phyloP scores from a whole-genome alignment of 2,888 invertebrate species.

The Apamea crenata region DNA sequence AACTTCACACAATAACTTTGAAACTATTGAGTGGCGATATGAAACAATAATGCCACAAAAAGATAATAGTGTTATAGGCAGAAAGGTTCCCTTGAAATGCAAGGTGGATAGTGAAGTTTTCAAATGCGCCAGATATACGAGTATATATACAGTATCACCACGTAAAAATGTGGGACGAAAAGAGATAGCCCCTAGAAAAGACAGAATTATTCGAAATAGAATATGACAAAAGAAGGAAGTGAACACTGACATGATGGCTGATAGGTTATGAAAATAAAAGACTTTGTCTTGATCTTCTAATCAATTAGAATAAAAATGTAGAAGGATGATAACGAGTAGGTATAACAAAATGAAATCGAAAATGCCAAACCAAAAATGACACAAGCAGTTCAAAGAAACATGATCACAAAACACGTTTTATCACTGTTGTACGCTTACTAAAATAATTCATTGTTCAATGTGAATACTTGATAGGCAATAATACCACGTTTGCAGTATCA shows the following conservation, averaged over 20 bases:
- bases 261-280: background rate
- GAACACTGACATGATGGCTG: background rate
- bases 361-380: slow-evolving; percentile 21
- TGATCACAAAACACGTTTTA: background rate
- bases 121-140: slow-evolving; percentile 11
- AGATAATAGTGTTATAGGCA: slow-evolving; percentile 31
- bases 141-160: background rate
- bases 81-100: slow-evolving; percentile 20
- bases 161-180: background rate
- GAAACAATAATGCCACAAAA: slow-evolving; percentile 59
- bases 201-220: background rate
- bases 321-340: background rate
- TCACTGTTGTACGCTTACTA: background rate
- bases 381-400: slow-evolving; percentile 8
- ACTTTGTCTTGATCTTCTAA: background rate
- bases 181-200: background rate
- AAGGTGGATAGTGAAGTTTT: slow-evolving; percentile 11
- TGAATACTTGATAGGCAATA: slow-evolving; percentile 1
- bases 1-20: slow-evolving; percentile 64
- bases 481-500: background rate
- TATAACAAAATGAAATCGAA: slow-evolving; percentile 6
- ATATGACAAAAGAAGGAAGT: background rate
- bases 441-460: slow-evolving; percentile 13
- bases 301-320: background rate
- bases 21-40: slow-evolving; percentile 58